Base-by-base conservation (phyloP, 2,888 invertebrate genomes). In the Crepidodera aurea region DNA sequence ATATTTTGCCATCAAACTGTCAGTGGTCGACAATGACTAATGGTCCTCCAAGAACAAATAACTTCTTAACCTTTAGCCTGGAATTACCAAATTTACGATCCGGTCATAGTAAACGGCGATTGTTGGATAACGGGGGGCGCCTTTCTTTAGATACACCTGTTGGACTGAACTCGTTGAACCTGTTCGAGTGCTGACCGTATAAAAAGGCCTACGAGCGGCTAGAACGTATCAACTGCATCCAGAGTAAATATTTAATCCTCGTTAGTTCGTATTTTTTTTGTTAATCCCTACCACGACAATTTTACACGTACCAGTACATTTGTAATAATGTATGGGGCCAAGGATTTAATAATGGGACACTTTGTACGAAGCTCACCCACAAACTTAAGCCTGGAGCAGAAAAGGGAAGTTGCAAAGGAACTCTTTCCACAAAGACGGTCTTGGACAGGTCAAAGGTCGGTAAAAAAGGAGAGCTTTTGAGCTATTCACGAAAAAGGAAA, bases 111-210 rank as follows among this genome's bases (percentile, higher is more conserved):
- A 19, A 54, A 29, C 42, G 22, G 22, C 18, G 42, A 54, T 54
- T 54, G 42, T 32, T 54, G 48, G 72, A 72, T 71, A 73, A 71
- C 73, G 72, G 71, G 70, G 74, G 59, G 62, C 64, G 63, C 62
- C 65, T 59, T 39, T 57, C 53, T 48, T 57, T 73, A 70, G 65
- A 56, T 74, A 74, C 76, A 76, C 76, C 76, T 76, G 75, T 75
- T 75, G 71, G 73, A 75, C 74, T 74, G 74, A 74, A 67, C 62
- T 56, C 65, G 67, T 60, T 67, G 71, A 73, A 73, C 75, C 75
- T 75, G 75, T 75, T 75, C 75, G 71, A 72, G 69, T 69, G 64
- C 60, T 71, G 71, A 71, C 72, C 72, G 68, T 69, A 68, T 71
- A 69, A 70, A 68, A 59, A 60, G 55, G 32, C 63, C 34, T 34